Percentiles rank a stretch among this genome's conserved stretches.
Conservation (phyloP, 2,113 vertebrate species). For the Galemys pyrenaicus region DNA sequence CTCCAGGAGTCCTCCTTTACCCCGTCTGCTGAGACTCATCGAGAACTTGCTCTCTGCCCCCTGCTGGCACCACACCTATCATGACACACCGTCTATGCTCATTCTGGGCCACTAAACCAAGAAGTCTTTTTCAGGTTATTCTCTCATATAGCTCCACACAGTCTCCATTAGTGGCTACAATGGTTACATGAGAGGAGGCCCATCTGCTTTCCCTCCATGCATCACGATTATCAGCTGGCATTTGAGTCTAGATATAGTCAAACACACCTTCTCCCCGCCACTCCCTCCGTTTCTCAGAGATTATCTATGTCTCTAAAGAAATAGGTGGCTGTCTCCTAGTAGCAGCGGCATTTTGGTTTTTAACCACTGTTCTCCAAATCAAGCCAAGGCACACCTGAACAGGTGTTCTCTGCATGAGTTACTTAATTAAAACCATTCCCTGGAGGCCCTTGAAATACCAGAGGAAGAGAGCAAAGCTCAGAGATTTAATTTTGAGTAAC, state of each 20-base stretch:
- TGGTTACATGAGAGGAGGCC: neutral
- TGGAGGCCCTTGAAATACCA: slow-evolving; percentile 55
- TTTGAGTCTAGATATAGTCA: neutral
- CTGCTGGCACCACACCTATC: no score
- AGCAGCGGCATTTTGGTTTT: slow-evolving; percentile 50
- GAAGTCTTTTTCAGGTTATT: neutral
- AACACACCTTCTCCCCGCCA: neutral
- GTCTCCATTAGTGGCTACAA: neutral
- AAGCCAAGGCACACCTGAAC: slow-evolving; percentile 68
- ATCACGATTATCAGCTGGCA: neutral
- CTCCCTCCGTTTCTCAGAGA: neutral
- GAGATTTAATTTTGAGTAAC: slow-evolving; percentile 77
- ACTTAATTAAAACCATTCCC: slow-evolving; percentile 82
- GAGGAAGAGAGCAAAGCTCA: slow-evolving; percentile 59
- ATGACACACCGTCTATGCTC: neutral
- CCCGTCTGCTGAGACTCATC: no score
- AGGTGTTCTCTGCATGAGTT: slow-evolving; percentile 73
- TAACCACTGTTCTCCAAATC: slow-evolving; percentile 68
- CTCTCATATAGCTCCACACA: neutral
- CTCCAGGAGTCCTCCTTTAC: no score
- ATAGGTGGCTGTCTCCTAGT: neutral
- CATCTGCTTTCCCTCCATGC: neutral
- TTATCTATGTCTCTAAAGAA: slow-evolving; percentile 14
- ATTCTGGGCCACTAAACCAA: neutral
- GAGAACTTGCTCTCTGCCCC: no score